Base-by-base conservation (phyloP, 1,140 invertebrate species). In the Zophobas morio region DNA sequence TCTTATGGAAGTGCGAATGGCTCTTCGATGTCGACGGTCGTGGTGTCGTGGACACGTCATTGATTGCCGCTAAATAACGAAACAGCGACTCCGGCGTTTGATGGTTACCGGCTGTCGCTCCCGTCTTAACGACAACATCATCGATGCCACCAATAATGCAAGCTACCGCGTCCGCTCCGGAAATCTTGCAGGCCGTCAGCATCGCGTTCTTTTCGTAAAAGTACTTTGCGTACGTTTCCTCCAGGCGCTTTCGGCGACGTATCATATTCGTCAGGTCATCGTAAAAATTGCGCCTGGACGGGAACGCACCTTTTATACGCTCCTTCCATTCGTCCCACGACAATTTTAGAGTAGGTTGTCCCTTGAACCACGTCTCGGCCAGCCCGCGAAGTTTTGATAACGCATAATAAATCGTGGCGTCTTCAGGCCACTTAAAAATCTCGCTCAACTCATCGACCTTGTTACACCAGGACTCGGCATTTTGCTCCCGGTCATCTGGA, bases 271-370 rank as follows among this genome's bases (percentile, higher is more conserved):
- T 70, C n/a, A 84, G 74, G 1, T 82, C 66, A 32, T 79, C 78
- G 1, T 80, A 74, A 74, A 80, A 84, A 36, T 84, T 78, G 6
- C 80, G 63, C 1, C 53, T 66, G 56, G 53, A 63, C 1, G 82
- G 82, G 77, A 86, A 86, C 2, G 81, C 82, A 32, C 76, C 74
- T 34, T 78, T 40, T 39, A 86, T 20, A 40, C 74, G 84, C 84
- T 57, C 63, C 70, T 85, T 86, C 82, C 82, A 86, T 70, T 86
- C 82, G 1, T 20, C n/a, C 85, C 85, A 86, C 0, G 79, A 79
- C 71, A 79, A 79, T n/a, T 77, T 76, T 0, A 86, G 2, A 1
- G 77, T 76, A 8, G 81, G 49, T 72, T 85, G 74, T n/a, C 81
- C 78, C 34, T 82, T 80, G 60, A 85, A 85, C 85, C 84, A 86